phyloP scores from a whole-genome alignment of 2,113 vertebrate genomes.

The Mustela nigripes region DNA sequence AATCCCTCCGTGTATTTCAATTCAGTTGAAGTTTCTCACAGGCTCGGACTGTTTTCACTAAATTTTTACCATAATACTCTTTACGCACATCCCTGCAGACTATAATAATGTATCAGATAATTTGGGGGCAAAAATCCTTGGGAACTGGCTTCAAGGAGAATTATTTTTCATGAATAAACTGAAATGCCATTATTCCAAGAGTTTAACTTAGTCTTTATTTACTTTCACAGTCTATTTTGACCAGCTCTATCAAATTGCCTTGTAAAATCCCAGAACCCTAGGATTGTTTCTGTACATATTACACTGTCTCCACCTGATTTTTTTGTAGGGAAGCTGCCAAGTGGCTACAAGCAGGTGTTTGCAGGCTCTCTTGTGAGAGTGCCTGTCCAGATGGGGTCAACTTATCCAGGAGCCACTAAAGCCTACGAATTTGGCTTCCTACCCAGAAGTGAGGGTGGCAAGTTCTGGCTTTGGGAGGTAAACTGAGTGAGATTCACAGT shows the following conservation, averaged over 20 bases:
- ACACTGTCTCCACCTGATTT: neutral
- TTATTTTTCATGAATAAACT: neutral
- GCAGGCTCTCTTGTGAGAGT: neutral
- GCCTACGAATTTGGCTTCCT: neutral
- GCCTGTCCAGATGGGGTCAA: neutral
- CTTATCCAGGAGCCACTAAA: neutral
- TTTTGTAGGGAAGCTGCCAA: neutral
- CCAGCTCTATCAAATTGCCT: neutral
- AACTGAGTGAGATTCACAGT: neutral
- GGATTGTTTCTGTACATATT: neutral
- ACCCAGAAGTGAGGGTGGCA: neutral
- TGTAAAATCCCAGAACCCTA: neutral
- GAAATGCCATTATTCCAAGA: neutral
- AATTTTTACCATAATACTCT: constrained; percentile 43
- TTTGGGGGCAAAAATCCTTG: neutral
- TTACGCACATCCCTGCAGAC: neutral
- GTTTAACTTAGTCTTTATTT: constrained; percentile 36
- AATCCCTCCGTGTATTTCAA: neutral
- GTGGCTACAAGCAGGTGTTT: neutral
- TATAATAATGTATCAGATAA: constrained; percentile 56
- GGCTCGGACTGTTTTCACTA: constrained; percentile 9
- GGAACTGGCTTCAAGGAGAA: neutral
- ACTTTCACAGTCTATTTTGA: constrained; percentile 40
- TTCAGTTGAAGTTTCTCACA: constrained; percentile 60
- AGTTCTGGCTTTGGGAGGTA: neutral